Conservation (phyloP, 2,797 vertebrate genomes). For the Clarias laeviceps region DNA sequence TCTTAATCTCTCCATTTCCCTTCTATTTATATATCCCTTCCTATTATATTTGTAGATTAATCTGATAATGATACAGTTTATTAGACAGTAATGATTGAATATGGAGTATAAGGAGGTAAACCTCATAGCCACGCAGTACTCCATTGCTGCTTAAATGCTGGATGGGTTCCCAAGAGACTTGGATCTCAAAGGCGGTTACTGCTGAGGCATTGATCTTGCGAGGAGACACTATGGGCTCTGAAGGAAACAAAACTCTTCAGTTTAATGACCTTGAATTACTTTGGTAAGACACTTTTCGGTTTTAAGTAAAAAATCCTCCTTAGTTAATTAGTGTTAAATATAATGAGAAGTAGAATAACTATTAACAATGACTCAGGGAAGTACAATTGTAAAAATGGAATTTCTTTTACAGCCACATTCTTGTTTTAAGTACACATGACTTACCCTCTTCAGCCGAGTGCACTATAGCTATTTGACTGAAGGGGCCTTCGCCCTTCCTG, state of each 20-base stretch:
- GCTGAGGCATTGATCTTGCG: conserved; percentile 82
- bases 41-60: not conserved
- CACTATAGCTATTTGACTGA: conserved; percentile 86
- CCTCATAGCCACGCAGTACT: conserved; percentile 92
- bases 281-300: not conserved
- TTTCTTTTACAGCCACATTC: not conserved
- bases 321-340: not conserved
- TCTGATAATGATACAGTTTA: not conserved
- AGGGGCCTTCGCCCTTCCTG: conserved; percentile 87
- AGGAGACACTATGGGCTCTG: conserved; percentile 88
- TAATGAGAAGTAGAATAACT: not conserved
- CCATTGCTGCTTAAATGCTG: conserved; percentile 80
- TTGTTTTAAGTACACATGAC: conserved; percentile 4
- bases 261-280: not conserved
- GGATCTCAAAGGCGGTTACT: conserved; percentile 87
- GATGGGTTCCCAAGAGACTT: conserved; percentile 89
- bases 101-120: conserved; percentile 55
- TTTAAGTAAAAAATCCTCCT: not conserved
- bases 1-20: not conserved
- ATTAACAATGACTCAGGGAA: not conserved
- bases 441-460: conserved; percentile 95
- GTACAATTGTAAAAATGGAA: not conserved
- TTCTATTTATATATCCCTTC: not conserved
- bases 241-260: not conserved
- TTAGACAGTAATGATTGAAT: not conserved